phyloP scores from a whole-genome alignment of 2,113 vertebrate species.

The Lophura nycthemera region DNA sequence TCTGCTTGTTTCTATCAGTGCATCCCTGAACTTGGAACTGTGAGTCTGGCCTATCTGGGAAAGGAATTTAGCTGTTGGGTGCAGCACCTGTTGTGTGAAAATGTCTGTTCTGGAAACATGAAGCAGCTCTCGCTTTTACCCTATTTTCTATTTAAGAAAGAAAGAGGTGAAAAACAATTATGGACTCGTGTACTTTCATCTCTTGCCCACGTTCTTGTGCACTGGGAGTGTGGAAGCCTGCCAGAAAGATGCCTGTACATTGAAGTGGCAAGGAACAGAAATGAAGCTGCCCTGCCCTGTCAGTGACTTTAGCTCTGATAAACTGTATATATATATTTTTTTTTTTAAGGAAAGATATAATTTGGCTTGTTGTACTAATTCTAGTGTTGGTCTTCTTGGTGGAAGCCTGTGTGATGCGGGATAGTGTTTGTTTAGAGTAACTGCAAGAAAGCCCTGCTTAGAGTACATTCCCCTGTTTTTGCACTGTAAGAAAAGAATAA shows the following conservation, averaged over 20 bases:
- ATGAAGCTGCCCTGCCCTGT: not conserved
- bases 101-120: not conserved
- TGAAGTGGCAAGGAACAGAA: not conserved
- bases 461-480: not conserved
- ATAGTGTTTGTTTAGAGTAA: not conserved
- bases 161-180: not conserved
- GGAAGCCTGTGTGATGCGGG: not conserved
- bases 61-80: constrained; percentile 20
- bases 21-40: not conserved
- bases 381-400: not conserved
- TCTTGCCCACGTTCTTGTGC: not conserved
- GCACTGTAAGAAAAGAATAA: not conserved
- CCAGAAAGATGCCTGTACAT: not conserved
- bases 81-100: not conserved
- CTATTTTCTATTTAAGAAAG: not conserved
- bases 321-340: not conserved
- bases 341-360: constrained; percentile 24
- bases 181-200: not conserved
- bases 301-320: constrained; percentile 35
- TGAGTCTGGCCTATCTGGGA: not conserved
- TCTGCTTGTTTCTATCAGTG: not conserved
- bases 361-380: constrained; percentile 25
- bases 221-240: not conserved
- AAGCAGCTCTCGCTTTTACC: not conserved
- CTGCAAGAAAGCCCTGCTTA: not conserved